Percentiles rank a stretch among this genome's conserved stretches.
Evolutionary conservation across 2,113 vertebrate species (phyloP).

Genomic region (Dendrocopos noguchii): DNA sequence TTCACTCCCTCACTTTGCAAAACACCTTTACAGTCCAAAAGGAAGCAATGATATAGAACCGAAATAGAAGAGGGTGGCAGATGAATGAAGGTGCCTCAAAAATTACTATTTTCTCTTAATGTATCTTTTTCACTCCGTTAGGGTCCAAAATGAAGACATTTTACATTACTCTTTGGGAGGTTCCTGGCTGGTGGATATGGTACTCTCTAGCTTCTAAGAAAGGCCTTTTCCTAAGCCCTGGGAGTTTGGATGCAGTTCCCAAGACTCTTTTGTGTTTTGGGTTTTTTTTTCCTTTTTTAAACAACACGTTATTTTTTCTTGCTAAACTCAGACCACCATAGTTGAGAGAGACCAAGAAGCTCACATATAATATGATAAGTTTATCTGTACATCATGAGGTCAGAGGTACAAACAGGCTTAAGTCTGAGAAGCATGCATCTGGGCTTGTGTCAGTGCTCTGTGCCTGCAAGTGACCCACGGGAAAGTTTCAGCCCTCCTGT

Average conservation of each 20-base stretch:
- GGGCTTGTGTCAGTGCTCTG: not conserved
- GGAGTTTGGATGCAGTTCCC: not conserved
- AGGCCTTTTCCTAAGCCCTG: not conserved
- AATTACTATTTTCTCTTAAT: not conserved
- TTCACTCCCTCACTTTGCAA: not conserved
- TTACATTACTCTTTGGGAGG: not conserved
- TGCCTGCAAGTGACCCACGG: rapidly evolving
- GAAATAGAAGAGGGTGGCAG: not conserved
- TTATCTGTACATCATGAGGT: not conserved
- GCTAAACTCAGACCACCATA: not conserved
- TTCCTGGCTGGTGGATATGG: not conserved
- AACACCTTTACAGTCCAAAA: not conserved
- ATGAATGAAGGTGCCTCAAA: not conserved
- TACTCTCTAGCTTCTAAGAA: not conserved
- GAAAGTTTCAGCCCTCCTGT: not conserved
- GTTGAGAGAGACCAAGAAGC: not conserved
- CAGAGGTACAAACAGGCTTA: not conserved
- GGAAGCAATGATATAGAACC: not conserved
- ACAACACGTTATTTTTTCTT: not conserved
- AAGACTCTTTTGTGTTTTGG: not conserved
- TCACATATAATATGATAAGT: not conserved
- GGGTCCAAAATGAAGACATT: not conserved
- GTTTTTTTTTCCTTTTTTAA: not conserved
- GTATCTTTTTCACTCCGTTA: not conserved
- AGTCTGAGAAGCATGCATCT: not conserved